Conservation (phyloP, 2,888 invertebrate species). For the Ecliptopera silaceata region DNA sequence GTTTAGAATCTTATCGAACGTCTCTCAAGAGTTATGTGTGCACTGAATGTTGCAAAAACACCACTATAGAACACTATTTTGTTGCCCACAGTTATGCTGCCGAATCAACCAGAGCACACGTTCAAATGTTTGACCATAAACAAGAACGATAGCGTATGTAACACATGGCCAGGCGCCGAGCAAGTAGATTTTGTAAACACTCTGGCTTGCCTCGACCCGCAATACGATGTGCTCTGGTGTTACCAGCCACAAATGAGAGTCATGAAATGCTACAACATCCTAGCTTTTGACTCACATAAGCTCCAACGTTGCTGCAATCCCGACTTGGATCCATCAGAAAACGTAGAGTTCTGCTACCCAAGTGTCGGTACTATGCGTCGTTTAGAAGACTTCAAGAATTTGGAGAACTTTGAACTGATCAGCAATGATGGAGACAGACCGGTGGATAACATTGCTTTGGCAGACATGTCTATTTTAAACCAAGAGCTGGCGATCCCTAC, state of each 20-base stretch:
- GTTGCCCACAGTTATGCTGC: slow-evolving; percentile 86
- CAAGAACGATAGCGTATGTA: slow-evolving; percentile 93
- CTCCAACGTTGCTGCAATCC: slow-evolving; percentile 67
- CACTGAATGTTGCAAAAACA: not conserved
- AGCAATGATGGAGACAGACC: slow-evolving; percentile 55
- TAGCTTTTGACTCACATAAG: slow-evolving; percentile 87
- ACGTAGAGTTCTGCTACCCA: slow-evolving; percentile 42
- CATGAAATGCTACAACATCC: slow-evolving; percentile 91
- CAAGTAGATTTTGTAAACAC: slow-evolving; percentile 93
- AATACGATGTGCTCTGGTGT: slow-evolving; percentile 97
- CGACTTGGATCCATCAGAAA: slow-evolving; percentile 57
- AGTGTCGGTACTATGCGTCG: slow-evolving; percentile 70
- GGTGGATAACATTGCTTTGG: slow-evolving; percentile 59
- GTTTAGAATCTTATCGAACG: too few species aligned
- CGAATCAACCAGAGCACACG: slow-evolving; percentile 89
- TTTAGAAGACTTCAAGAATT: slow-evolving; percentile 69
- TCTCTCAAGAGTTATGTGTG: too few species aligned
- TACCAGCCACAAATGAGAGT: slow-evolving; percentile 86
- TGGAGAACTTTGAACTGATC: slow-evolving; percentile 64
- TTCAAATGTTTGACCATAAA: slow-evolving; percentile 95
- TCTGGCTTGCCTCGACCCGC: slow-evolving; percentile 93
- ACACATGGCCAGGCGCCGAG: slow-evolving; percentile 90
- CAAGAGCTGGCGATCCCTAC: slow-evolving; percentile 93
- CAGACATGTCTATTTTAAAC: slow-evolving; percentile 86
- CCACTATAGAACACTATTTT: not conserved